These are phyloP conservation scores for Amazona vittata DNA, from an alignment of 2,113 vertebrate species.

Conservation along the genomic window DNA sequence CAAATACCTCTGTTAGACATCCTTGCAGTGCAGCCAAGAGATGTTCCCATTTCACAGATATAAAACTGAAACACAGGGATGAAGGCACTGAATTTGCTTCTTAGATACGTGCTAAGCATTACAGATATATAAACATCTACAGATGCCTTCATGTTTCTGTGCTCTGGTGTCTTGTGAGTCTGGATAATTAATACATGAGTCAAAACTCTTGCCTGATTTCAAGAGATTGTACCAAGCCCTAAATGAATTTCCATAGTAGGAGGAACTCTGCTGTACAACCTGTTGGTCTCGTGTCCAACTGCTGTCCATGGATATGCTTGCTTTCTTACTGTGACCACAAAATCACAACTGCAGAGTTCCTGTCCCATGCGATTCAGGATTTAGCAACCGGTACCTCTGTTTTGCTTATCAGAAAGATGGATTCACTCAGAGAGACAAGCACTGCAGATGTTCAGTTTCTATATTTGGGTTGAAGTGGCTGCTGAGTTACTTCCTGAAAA, in stretches of 20 bases:
- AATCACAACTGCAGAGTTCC: not conserved
- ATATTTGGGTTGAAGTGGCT: not conserved
- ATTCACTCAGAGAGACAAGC: not conserved
- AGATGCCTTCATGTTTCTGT: not conserved
- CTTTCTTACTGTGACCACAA: not conserved
- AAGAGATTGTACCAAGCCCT: not conserved
- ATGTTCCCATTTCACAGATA: not conserved
- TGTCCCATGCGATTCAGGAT: not conserved
- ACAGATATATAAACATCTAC: not conserved
- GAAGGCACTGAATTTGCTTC: not conserved
- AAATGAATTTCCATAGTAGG: not conserved
- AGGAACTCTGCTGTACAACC: not conserved
- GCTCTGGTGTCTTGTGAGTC: not conserved
- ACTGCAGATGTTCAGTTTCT: not conserved
- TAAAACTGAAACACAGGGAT: not conserved
- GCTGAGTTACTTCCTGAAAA: not conserved
- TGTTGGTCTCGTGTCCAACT: not conserved
- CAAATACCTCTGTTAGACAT: not conserved
- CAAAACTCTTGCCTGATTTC: not conserved
- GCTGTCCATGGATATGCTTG: not conserved
- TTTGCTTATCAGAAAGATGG: not conserved
- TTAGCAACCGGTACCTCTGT: not conserved
- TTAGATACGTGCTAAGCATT: not conserved
- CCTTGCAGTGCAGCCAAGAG: not conserved
- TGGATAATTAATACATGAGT: not conserved